A percentile compares a stretch with the other conserved stretches of the same genome.
Evolutionary conservation across 2,113 vertebrate genomes (phyloP).

Genomic region (Semnornis frantzii): DNA sequence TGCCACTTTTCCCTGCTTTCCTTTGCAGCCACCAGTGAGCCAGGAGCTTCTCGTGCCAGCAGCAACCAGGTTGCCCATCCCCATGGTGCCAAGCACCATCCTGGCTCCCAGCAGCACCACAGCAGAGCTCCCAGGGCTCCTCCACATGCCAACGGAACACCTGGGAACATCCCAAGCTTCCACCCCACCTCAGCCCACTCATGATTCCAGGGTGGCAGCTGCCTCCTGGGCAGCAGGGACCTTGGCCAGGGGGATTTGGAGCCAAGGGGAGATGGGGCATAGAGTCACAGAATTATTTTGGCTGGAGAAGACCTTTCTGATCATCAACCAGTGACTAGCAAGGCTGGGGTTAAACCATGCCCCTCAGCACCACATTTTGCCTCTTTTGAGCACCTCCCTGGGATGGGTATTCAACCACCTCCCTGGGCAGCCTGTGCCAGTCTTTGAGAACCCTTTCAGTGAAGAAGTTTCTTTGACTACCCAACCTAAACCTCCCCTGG

Average conservation of each 20-base stretch:
- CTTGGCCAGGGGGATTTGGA: not conserved
- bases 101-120: fast-evolving
- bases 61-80: not conserved
- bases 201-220: not conserved
- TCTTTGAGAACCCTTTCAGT: too few species aligned
- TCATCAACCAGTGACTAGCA: too few species aligned
- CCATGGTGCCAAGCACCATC: fast-evolving
- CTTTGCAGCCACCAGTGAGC: not conserved
- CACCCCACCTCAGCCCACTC: not conserved
- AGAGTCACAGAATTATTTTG: too few species aligned
- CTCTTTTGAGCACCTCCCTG: too few species aligned
- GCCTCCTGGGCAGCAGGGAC: fast-evolving
- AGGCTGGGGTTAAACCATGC: too few species aligned
- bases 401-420: too few species aligned
- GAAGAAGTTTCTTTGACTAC: too few species aligned
- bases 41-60: not conserved
- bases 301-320: too few species aligned
- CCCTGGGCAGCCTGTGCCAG: too few species aligned
- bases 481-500: too few species aligned
- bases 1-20: not conserved
- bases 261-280: not conserved
- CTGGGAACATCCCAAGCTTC: fast-evolving
- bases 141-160: fast-evolving
- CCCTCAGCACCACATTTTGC: too few species aligned
- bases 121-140: not conserved